Evolutionary conservation across 2,888 invertebrate genomes (phyloP).

Genomic region (Synergus laeviventris): DNA sequence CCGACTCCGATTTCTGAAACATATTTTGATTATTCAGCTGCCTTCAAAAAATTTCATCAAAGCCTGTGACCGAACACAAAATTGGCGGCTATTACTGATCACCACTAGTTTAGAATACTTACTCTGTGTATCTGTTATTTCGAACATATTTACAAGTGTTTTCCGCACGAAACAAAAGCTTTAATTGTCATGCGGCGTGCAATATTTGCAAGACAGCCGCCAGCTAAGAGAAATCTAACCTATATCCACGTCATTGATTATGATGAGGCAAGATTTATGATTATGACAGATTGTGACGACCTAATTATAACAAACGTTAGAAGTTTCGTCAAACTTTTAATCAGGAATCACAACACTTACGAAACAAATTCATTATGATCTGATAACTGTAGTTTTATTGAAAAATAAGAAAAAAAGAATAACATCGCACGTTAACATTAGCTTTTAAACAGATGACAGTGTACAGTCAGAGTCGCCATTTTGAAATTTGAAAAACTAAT

Average conservation of each 20-base stretch:
- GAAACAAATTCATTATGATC: not conserved
- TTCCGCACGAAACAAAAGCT: conserved; percentile 29
- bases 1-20: conserved; percentile 96
- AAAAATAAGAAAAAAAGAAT: not conserved
- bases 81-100: conserved; percentile 21
- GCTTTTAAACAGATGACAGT: not conserved
- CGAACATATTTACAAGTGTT: conserved; percentile 82
- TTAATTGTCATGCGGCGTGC: conserved; percentile 40
- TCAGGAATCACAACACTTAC: not conserved
- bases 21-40: conserved; percentile 40
- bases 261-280: conserved; percentile 52
- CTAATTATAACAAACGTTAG: not conserved
- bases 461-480: not conserved
- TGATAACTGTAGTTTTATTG: not conserved
- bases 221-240: conserved; percentile 62
- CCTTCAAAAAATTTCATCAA: not conserved
- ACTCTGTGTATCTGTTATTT: conserved; percentile 91
- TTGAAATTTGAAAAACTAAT: not conserved
- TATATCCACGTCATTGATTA: conserved; percentile 69
- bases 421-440: not conserved
- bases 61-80: not conserved
- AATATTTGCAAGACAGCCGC: conserved; percentile 49
- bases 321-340: not conserved
- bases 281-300: conserved; percentile 7
- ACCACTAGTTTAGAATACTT: conserved; percentile 74